Conservation (phyloP, 2,888 invertebrate species). For the Tholera decimalis region DNA sequence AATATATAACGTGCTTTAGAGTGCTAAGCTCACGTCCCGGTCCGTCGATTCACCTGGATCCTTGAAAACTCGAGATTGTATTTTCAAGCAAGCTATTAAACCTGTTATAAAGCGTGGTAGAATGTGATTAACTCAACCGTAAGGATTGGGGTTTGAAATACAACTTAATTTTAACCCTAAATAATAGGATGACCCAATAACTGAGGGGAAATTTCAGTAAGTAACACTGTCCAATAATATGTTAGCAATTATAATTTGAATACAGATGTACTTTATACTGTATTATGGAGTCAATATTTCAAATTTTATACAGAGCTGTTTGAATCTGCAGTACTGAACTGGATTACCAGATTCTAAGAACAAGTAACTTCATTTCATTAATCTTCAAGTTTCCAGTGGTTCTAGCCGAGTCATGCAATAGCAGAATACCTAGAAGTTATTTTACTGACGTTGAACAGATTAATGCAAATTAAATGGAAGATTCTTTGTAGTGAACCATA, state of each 20-base stretch:
- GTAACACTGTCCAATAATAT: slow-evolving; percentile 20
- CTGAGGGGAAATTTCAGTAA: slow-evolving; percentile 7
- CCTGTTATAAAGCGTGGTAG: slow-evolving; percentile 50
- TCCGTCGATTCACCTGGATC: slow-evolving; percentile 76
- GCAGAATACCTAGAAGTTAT: slow-evolving; percentile 66
- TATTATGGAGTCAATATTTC: not conserved
- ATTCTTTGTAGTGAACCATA: slow-evolving; percentile 83
- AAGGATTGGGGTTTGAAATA: slow-evolving; percentile 52
- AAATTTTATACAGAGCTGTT: not conserved
- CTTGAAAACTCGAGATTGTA: slow-evolving; percentile 69
- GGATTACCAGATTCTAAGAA: not conserved
- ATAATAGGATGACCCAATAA: slow-evolving; percentile 44
- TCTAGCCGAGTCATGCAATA: slow-evolving; percentile 54
- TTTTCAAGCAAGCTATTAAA: slow-evolving; percentile 67
- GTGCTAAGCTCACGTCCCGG: slow-evolving; percentile 76
- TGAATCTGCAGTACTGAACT: not conserved
- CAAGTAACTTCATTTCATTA: not conserved
- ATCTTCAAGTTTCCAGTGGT: slow-evolving; percentile 11
- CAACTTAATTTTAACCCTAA: slow-evolving; percentile 40
- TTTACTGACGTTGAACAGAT: slow-evolving; percentile 69
- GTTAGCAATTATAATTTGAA: slow-evolving; percentile 26
- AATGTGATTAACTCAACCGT: slow-evolving; percentile 53
- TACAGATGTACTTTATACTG: slow-evolving; percentile 8
- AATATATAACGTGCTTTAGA: slow-evolving; percentile 83
- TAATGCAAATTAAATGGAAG: slow-evolving; percentile 84